These are phyloP conservation scores for Caenorhabditis briggsae DNA, from an alignment of 1,140 invertebrate species.

Conservation along the genomic window DNA sequence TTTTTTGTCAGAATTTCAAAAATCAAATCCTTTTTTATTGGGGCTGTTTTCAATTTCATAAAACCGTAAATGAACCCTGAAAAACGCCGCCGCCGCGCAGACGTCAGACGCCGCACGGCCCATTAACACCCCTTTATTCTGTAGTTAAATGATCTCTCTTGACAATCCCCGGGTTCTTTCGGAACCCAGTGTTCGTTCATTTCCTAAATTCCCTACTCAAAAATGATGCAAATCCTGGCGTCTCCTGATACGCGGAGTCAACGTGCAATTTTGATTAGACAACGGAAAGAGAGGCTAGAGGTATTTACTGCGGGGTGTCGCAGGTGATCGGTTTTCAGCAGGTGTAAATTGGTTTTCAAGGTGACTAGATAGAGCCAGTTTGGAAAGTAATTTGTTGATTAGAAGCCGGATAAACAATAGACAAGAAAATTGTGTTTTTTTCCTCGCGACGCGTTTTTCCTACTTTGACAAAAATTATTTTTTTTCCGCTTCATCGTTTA, in stretches of 20 bases:
- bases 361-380: too few relatives aligned
- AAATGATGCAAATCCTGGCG: constrained; percentile 4
- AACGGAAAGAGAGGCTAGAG: not conserved
- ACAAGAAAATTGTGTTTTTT: too few relatives aligned
- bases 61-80: too few relatives aligned
- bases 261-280: not conserved
- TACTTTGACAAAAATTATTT: too few relatives aligned
- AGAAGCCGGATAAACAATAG: too few relatives aligned
- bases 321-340: not conserved
- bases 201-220: not conserved
- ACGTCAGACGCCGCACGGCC: not conserved
- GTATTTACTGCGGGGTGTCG: not conserved
- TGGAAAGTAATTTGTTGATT: too few relatives aligned
- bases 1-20: too few relatives aligned
- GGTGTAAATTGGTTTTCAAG: not conserved
- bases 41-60: too few relatives aligned
- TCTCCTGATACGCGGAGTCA: constrained; percentile 41
- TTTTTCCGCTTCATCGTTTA: not conserved
- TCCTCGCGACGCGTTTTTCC: too few relatives aligned
- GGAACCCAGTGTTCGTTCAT: not conserved
- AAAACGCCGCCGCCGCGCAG: too few relatives aligned
- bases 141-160: not conserved
- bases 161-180: not conserved
- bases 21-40: too few relatives aligned
- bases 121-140: not conserved